A percentile compares a stretch with the other conserved stretches of the same genome.
Conservation (phyloP, 1,140 invertebrate genomes). For the Apis laboriosa region DNA sequence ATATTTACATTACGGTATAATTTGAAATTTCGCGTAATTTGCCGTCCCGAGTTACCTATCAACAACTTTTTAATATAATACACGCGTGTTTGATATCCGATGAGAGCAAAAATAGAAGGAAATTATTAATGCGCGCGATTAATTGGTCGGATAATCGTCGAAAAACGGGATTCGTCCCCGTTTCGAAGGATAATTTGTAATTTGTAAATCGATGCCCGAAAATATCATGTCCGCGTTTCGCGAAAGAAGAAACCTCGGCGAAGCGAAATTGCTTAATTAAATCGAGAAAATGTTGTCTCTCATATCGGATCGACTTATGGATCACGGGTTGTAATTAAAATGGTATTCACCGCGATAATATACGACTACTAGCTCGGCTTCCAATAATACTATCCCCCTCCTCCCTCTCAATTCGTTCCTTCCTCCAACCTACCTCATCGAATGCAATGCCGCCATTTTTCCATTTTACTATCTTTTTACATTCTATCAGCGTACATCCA, state of each 20-base stretch:
- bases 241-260: conserved; percentile 1
- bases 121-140: neutral
- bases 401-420: conserved; percentile 42
- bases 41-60: neutral
- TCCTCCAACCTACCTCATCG: neutral
- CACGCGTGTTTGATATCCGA: neutral
- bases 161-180: neutral
- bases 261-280: conserved; percentile 35
- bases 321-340: conserved; percentile 67
- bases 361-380: conserved; percentile 53
- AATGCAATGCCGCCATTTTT: neutral
- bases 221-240: neutral
- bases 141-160: neutral
- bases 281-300: conserved; percentile 33
- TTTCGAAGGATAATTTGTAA: neutral
- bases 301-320: conserved; percentile 65
- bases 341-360: conserved; percentile 62
- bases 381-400: conserved; percentile 55
- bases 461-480: conserved; percentile 2
- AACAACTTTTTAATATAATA: conserved; percentile 1
- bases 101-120: neutral
- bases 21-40: conserved; percentile 17
- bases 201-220: conserved; percentile 1
- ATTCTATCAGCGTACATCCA: conserved; percentile 3
- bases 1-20: conserved; percentile 23